Evolutionary conservation across 2,888 invertebrate genomes (phyloP).

Genomic region (Ophion slaviceki): DNA sequence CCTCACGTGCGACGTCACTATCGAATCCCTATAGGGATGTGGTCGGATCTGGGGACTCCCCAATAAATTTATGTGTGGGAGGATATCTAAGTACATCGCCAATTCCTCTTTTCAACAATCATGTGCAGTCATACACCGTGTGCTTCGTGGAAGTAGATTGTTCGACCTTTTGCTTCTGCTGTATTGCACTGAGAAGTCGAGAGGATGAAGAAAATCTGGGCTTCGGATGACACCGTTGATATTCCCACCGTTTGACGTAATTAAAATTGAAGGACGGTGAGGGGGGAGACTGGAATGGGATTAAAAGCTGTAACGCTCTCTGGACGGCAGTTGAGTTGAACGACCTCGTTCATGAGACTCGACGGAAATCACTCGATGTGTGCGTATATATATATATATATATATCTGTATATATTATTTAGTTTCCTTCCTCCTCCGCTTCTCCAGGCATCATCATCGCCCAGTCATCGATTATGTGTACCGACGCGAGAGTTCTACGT

Average conservation of each 20-base stretch:
- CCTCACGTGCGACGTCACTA: no score
- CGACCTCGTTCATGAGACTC: conserved; percentile 60
- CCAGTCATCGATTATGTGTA: conserved; percentile 63
- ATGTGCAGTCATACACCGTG: no score
- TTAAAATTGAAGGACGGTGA: conserved; percentile 42
- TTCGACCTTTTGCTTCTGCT: no score
- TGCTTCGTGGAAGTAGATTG: no score
- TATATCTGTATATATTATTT: conserved; percentile 17
- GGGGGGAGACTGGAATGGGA: conserved; percentile 49
- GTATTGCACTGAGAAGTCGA: not conserved
- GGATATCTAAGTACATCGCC: no score
- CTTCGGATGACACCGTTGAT: conserved; percentile 26
- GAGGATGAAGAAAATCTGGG: not conserved
- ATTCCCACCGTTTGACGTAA: conserved; percentile 51
- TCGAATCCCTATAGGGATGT: no score
- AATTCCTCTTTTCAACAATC: no score
- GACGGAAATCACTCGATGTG: conserved; percentile 50
- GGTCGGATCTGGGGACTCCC: no score
- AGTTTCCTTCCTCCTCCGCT: not conserved
- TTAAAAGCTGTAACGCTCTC: conserved; percentile 50
- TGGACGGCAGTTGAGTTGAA: conserved; percentile 53
- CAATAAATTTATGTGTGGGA: no score
- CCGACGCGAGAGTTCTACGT: conserved; percentile 35
- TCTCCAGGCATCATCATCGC: conserved; percentile 30
- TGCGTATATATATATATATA: not conserved